Conservation (phyloP, 2,888 invertebrate genomes). For the Gymnocheta viridis region DNA sequence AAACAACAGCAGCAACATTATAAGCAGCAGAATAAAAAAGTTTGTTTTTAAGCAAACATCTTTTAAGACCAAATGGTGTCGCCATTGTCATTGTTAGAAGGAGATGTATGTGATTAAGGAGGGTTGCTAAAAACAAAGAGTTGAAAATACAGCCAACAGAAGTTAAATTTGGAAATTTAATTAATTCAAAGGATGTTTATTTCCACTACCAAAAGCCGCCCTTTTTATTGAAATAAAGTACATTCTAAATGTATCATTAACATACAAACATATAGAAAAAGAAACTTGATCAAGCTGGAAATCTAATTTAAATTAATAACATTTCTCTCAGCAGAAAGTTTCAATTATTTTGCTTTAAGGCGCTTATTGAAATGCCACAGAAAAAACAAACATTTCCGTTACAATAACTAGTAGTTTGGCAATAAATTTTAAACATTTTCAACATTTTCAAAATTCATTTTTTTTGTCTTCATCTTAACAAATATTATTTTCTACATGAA, state of each 20-base stretch:
- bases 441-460: too few relatives aligned
- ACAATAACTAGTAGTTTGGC: conserved; percentile 56
- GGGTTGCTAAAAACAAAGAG: background rate
- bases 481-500: conserved; percentile 58
- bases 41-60: conserved; percentile 55
- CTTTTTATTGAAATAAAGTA: background rate
- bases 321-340: background rate
- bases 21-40: conserved; percentile 19
- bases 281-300: background rate
- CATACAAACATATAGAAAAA: too few relatives aligned
- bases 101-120: background rate
- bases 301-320: conserved; percentile 5
- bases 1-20: conserved; percentile 44
- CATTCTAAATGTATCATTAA: background rate
- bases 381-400: conserved; percentile 48
- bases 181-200: background rate
- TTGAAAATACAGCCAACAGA: background rate
- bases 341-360: conserved; percentile 40
- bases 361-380: conserved; percentile 31
- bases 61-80: conserved; percentile 66
- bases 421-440: conserved; percentile 60
- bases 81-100: conserved; percentile 28
- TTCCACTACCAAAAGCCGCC: background rate
- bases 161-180: conserved; percentile 1
- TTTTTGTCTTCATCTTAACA: conserved; percentile 18